Conservation (phyloP, 2,113 vertebrate genomes). For the Sminthopsis crassicaudata region DNA sequence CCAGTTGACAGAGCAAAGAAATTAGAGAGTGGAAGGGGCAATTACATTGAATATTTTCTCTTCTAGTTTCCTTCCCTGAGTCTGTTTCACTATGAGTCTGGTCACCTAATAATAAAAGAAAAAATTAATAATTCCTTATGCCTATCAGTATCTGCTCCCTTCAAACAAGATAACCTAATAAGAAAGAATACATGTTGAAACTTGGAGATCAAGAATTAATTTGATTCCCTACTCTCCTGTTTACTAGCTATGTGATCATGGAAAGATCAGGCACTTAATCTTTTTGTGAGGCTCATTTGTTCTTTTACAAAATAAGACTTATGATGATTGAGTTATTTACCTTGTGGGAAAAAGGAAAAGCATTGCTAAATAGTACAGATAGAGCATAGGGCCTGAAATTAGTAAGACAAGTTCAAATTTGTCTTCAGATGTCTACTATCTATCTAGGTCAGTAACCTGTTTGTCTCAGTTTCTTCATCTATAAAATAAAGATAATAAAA, state of each 20-base stretch:
- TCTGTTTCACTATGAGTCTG: neutral
- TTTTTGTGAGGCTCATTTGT: neutral
- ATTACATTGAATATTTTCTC: neutral
- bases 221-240: neutral
- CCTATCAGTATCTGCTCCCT: neutral
- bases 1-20: neutral
- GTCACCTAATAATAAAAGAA: conserved; percentile 20
- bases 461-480: neutral
- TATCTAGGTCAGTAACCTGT: neutral
- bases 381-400: neutral
- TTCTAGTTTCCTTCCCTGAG: neutral
- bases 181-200: neutral
- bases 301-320: neutral
- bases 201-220: neutral
- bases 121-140: neutral
- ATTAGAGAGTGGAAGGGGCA: accelerated
- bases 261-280: neutral
- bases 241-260: neutral
- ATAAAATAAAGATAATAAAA: neutral
- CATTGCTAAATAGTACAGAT: neutral
- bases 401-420: neutral
- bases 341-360: neutral
- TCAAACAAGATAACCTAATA: neutral
- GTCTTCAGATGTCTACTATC: neutral
- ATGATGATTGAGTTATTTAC: neutral